Percentiles rank a stretch among this genome's conserved stretches.
These are phyloP conservation scores for Nomada fucata DNA, from an alignment of 2,888 invertebrate species.

Conservation along the genomic window DNA sequence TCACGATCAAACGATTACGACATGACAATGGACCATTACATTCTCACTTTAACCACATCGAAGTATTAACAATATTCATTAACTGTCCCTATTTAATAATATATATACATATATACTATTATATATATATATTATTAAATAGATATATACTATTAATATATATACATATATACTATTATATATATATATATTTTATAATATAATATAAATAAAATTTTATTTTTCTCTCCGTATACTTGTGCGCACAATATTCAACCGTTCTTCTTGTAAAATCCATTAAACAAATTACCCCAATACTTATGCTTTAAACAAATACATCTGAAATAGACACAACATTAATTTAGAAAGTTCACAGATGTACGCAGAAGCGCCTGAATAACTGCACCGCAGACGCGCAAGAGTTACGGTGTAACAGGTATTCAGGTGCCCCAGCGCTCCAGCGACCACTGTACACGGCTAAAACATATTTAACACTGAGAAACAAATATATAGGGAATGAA, in stretches of 20 bases:
- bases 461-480: background rate
- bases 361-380: conserved; percentile 11
- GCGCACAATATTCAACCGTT: no score
- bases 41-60: background rate
- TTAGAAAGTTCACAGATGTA: background rate
- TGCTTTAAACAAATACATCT: background rate
- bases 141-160: no score
- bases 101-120: no score
- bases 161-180: no score
- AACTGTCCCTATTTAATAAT: no score
- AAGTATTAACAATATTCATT: no score
- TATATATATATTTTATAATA: no score
- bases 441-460: background rate
- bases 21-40: background rate
- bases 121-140: no score
- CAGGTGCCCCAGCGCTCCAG: background rate
- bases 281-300: background rate
- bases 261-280: no score
- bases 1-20: conserved; percentile 20
- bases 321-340: background rate
- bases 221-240: no score
- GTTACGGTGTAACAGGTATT: background rate
- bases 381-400: background rate
- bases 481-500: conserved; percentile 43
- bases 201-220: no score